Evolutionary conservation across 2,888 invertebrate species (phyloP), one percentile per base, ranked within the genome.

Genomic region (Ligdia adustata): DNA sequence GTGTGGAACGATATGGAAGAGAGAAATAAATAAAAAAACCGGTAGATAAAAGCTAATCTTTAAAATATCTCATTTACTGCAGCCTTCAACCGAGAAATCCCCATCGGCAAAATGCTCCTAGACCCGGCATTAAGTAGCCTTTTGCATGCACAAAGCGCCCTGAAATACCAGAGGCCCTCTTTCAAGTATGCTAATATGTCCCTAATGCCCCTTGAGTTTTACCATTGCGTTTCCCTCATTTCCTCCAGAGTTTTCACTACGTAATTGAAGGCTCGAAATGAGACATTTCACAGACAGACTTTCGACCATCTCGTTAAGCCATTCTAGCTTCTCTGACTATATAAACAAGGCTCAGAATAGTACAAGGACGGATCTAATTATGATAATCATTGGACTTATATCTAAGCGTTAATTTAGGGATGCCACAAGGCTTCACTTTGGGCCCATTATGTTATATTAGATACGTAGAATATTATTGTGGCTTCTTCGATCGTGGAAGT

Each of bases 231-330:
- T 44, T 46, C 32, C 41, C 46, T 52, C 46, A 50, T 55, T 55
- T 52, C 43, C 43, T 52, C 49, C 27, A 32, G 38, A 46, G 41
- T 47, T 47, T 35, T 41, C 47, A 47, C 52, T 35, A 22, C 43
- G 52, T 55, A 55, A 55, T 52, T 49, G 43, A 26, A 34, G 45
- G 49, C 45, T 35, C 24, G 46, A 43, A 55, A 44, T 28, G 37
- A 44, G 48, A 38, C 41, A 47, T 47, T 47, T 37, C 35, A 41
- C 35, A 41, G 27, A 37, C 47, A 29, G 12, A 32, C 29, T 20
- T 32, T 27, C 26, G n/a, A n/a, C n/a, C 34, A 47, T 47, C n/a
- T 41, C 22, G 34, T 26, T 26, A 31, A 7, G 18, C 9, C 9
- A 41, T 32, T 47, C 7, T 11, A 41, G 12, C 0, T n/a, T 29